Evolutionary conservation across 2,797 vertebrate species (phyloP).

Genomic region (Pogoniulus pusillus): DNA sequence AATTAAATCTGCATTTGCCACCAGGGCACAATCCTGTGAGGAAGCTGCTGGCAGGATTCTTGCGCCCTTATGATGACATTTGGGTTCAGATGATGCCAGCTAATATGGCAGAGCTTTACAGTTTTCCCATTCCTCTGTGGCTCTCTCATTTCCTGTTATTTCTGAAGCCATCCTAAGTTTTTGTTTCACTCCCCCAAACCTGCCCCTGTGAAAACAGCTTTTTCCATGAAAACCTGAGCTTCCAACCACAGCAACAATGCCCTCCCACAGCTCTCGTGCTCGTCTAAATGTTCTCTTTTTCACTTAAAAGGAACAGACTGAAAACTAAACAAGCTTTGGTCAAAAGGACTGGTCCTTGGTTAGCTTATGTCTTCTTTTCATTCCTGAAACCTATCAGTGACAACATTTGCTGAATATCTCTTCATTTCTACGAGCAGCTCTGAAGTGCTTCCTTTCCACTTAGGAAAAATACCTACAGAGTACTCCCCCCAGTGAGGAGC

Average conservation of each 20-base stretch:
- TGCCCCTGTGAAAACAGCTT: neutral
- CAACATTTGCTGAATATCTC: neutral
- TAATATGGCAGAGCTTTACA: neutral
- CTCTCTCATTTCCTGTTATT: neutral
- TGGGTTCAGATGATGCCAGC: neutral
- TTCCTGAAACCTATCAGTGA: neutral
- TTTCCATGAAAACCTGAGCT: neutral
- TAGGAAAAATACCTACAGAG: neutral
- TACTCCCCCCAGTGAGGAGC: neutral
- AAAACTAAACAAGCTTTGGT: neutral
- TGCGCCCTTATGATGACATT: neutral
- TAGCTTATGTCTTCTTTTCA: neutral
- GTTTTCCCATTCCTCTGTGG: neutral
- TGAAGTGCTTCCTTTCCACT: neutral
- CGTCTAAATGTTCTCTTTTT: neutral
- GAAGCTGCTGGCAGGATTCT: neutral
- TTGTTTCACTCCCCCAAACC: neutral
- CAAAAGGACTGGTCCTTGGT: neutral
- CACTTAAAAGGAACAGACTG: neutral
- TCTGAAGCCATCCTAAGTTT: neutral
- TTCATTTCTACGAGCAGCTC: neutral
- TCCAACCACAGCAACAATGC: neutral
- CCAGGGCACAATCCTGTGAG: neutral
- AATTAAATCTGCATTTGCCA: neutral
- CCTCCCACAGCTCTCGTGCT: neutral